Evolutionary conservation across 2,797 vertebrate genomes (phyloP), one percentile per base, ranked within the genome.

Genomic region (Chloroceryle amazona): DNA sequence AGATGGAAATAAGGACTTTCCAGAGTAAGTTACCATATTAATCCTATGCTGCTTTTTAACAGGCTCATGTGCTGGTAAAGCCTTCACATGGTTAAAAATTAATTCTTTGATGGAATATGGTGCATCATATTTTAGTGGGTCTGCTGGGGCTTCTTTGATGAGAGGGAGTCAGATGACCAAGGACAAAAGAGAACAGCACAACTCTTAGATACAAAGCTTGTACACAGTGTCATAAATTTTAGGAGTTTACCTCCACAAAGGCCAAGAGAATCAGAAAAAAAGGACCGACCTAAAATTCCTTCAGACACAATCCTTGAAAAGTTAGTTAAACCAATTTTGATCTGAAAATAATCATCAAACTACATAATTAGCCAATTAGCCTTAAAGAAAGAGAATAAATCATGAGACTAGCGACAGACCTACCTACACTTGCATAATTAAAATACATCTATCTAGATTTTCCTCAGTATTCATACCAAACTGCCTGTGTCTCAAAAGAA

Each of bases 151-250:
- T 81, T 65, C 39, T 78, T 44, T 37, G 52, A 26, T 7, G 42
- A 54, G 14, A 66, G 22, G 6, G 18, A 54, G 31, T 79, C 70
- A 35, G 14, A 11, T 1, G 21, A 74, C 37, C 18, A 37, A 18
- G 25, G 18, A 71, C 25, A 89, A 86, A 75, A 26, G 39, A 65
- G 19, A 65, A n/a, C 37, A 70, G 18, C 41, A 76, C 4, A 31
- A 26, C 8, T 13, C 16, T 22, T 39, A 41, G 37, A 61, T 15
- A 60, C 1, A 11, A 62, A 73, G 10, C n/a, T 83, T 25, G 33
- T 9, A 66, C 1, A 44, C 9, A 33, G 3, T 1, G 0, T 4
- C 3, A 0, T 12, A 54, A 58, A 3, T 46, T 58, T 76, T 18
- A 55, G 23, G 44, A 1, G 0, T 26, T 54, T 31, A 17, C 17